Conservation (phyloP, 2,888 invertebrate genomes). For the Siphlonurus alternatus region DNA sequence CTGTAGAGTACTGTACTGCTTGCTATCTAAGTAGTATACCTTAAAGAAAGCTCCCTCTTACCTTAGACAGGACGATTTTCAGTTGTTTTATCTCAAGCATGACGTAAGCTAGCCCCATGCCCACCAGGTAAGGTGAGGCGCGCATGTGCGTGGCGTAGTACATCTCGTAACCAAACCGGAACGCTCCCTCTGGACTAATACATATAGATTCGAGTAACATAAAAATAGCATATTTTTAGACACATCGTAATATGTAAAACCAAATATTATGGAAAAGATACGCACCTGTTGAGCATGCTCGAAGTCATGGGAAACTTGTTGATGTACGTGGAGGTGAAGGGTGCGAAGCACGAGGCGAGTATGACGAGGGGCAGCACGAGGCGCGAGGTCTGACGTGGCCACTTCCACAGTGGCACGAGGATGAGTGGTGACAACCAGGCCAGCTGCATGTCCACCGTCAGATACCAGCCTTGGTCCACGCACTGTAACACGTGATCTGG, state of each 20-base stretch:
- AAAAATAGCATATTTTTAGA: too few relatives aligned
- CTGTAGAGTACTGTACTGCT: too few relatives aligned
- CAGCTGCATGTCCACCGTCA: slow-evolving; percentile 2
- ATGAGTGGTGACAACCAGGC: background rate
- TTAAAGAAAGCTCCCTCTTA: too few relatives aligned
- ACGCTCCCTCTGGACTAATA: too few relatives aligned
- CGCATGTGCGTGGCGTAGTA: background rate
- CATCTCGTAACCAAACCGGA: background rate
- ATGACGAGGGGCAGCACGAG: background rate
- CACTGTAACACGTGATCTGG: background rate
- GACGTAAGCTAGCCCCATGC: background rate
- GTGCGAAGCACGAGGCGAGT: background rate
- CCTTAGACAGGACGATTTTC: too few relatives aligned
- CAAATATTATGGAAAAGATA: background rate
- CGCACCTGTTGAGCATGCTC: background rate
- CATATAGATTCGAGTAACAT: too few relatives aligned
- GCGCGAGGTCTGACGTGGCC: background rate
- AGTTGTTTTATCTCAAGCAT: too few relatives aligned
- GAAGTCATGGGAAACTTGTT: background rate
- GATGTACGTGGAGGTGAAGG: background rate
- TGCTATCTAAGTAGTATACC: too few relatives aligned
- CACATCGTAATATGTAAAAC: too few relatives aligned
- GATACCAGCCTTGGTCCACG: background rate
- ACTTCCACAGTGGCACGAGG: background rate
- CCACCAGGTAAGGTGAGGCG: background rate